Evolutionary conservation across 2,797 vertebrate species (phyloP), one percentile per base, ranked within the genome.

Genomic region (Acipenser transmontanus): DNA sequence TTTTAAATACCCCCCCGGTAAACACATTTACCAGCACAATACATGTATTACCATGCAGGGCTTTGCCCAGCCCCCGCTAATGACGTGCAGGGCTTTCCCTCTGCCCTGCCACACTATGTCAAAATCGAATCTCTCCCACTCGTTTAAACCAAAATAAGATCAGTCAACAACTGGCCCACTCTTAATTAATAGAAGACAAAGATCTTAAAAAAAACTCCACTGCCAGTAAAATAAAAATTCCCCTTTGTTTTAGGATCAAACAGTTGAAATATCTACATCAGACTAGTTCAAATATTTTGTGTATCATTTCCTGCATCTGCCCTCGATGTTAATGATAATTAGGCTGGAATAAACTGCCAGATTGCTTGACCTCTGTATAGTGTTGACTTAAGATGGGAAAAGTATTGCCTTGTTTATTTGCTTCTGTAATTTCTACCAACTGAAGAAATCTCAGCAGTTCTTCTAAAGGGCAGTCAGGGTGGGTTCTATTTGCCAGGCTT

Each of bases 221-320:
- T 65, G 51, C 68, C 77, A 74, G 57, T 72, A 72, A 71, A 57
- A 60, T 71, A 62, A 64, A 51, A n/a, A 66, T 79, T 76, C 74
- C 48, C 13, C 61, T 74, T 74, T 74, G 12, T 70, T 77, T 73
- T 66, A 1, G 70, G 72, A 85, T 82, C 71, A 78, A 78, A 81
- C 65, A 70, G 7, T 50, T 52, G n/a, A 12, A 73, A 76, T 78
- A 76, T 77, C 71, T 77, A 65, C 70, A 73, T 75, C 64, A 67
- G 74, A 74, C 62, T 72, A 61, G 74, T 78, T 74, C 69, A 64
- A 74, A 80, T 78, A 79, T 78, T 71, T 71, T 67, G 71, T 77
- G 9, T 81, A 72, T 84, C 70, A 82, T 83, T 82, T 88, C 77
- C 80, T 84, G 72, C 80, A 82, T 84, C 81, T 87, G 79, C 77